Evolutionary conservation across 2,113 vertebrate species (phyloP).

Genomic region (Leucopternis melanops): DNA sequence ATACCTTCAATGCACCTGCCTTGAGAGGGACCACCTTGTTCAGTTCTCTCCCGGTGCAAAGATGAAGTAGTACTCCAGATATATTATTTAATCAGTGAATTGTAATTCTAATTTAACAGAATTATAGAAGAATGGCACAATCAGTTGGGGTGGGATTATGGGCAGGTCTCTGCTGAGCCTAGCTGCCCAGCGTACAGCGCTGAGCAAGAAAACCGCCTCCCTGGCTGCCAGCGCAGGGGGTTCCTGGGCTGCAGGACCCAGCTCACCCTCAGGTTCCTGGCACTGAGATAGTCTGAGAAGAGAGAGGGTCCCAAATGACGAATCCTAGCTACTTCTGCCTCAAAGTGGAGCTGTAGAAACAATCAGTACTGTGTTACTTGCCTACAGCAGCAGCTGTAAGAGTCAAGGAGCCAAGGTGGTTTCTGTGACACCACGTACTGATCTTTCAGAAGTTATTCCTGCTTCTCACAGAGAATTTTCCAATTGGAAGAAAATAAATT

Average conservation of each 20-base stretch:
- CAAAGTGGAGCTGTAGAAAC: not conserved
- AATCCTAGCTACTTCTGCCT: not conserved
- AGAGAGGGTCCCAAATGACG: too few relatives aligned
- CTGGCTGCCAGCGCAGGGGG: not conserved
- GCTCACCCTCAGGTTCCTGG: not conserved
- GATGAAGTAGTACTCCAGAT: not conserved
- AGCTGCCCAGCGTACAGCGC: not conserved
- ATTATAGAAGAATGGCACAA: not conserved
- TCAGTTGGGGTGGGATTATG: accelerated
- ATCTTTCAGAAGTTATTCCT: not conserved
- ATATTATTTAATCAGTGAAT: not conserved
- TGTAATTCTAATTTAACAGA: not conserved
- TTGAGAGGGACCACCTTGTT: not conserved
- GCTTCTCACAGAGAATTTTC: not conserved
- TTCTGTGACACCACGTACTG: not conserved
- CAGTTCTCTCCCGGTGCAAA: not conserved
- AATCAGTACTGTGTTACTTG: too few relatives aligned
- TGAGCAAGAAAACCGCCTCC: not conserved
- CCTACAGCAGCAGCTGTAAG: not conserved
- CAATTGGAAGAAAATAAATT: not conserved
- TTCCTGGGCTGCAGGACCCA: not conserved
- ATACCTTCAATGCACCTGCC: not conserved
- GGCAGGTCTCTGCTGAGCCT: not conserved
- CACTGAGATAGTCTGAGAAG: not conserved
- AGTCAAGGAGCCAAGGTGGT: not conserved